Evolutionary conservation across 2,113 vertebrate species (phyloP).

Genomic region (Albula glossodonta): DNA sequence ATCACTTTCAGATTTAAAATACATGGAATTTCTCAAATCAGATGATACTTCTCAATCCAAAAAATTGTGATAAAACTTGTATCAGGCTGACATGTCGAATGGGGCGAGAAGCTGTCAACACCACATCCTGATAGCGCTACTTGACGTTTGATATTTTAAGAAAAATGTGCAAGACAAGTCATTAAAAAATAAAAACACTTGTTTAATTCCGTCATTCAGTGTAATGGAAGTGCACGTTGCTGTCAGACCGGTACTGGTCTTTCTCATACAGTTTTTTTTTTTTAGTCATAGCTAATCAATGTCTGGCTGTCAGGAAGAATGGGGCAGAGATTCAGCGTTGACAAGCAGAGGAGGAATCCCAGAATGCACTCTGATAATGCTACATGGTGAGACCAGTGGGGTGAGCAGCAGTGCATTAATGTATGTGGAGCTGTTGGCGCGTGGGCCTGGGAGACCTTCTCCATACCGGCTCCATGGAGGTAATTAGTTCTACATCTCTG

Average conservation of each 20-base stretch:
- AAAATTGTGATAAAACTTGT: neutral
- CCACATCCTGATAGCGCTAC: neutral
- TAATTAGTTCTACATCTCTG: constrained; percentile 5
- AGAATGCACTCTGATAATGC: no score
- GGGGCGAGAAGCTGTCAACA: neutral
- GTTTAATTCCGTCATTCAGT: neutral
- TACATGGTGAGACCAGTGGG: neutral
- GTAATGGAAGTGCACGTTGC: neutral
- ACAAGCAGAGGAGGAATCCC: neutral
- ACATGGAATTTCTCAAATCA: no score
- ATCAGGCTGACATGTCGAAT: neutral
- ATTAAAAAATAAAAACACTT: neutral
- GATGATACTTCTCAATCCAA: no score
- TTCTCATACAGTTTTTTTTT: no score
- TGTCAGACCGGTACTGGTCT: no score
- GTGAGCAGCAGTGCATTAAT: neutral
- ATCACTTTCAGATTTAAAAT: neutral
- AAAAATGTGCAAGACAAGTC: no score
- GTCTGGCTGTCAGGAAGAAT: no score
- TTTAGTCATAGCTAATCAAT: no score
- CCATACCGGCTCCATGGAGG: neutral
- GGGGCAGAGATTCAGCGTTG: neutral
- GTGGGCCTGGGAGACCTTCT: neutral
- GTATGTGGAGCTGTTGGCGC: neutral
- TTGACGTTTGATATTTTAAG: no score